Base-by-base conservation (phyloP, 37 sponge, comb jelly and placozoan genomes). In the Chondrosia reniformis region DNA sequence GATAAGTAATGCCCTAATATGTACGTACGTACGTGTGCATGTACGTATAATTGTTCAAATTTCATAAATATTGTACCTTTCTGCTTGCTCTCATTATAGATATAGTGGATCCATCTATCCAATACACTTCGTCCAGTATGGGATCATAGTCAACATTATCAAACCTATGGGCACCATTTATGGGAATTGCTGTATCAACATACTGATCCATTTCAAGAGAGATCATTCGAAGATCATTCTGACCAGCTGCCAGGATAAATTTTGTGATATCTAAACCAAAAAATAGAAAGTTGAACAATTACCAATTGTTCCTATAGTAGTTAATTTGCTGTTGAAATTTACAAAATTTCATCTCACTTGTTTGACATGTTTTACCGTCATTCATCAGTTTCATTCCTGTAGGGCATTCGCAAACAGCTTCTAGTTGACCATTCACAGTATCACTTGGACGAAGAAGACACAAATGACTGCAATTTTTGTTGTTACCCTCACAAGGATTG, bases 381-480 rank as follows among this genome's bases (percentile, higher is more conserved):
- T 75, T 33, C 63, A 38, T 61, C 38, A 93, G 46, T 31, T 21
- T 46, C 27, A 45, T 64, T 37, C 87, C 90, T 46, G 67, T 64
- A 22, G 77, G 80, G 74, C 93, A 92, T 9, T 17, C 28, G 77
- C 90, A 88, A 7, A 91, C 46, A 22, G 44, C 46, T 0, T 61
- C 80, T 33, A 69, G 75, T 32, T 31, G 36, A 24, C 32, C 81
- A 22, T 45, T 15, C 76, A 76, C 19, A 28, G 52, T 33, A 19
- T 28, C 31, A 3, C 63, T 46, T 15, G 88, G 79, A 17, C 67
- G 42, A 0, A 75, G 31, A 10, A 93, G 46, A 67, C 94, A 93
- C 17, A 86, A 32, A 58, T 86, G 88, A 61, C 94, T 93, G 74
- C 94, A 93, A 1, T 82, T 79, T 22, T 88, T 88, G 54, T 93